Conservation (phyloP, 2,113 vertebrate species). For the Chionodraco myersi region DNA sequence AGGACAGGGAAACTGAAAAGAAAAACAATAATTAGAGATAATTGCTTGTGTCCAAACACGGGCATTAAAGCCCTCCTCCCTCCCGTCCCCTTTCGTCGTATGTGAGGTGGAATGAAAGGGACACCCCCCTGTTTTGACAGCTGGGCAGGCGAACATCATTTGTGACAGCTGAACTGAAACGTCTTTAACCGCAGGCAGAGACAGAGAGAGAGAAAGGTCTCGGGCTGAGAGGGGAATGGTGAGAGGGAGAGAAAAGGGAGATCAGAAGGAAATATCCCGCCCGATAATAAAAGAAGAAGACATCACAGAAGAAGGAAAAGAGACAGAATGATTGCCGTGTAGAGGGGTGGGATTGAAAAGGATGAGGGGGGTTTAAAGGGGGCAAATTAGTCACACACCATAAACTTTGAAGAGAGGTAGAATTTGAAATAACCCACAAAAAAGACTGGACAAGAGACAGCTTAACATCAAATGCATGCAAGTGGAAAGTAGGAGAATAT, state of each 20-base stretch:
- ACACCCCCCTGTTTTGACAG: constrained; percentile 99
- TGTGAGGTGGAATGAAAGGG: constrained; percentile 98
- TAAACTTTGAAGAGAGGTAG: constrained; percentile 72
- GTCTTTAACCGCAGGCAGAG: constrained; percentile 86
- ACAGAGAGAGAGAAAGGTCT: constrained; percentile 61
- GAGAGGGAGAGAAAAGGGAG: constrained; percentile 41
- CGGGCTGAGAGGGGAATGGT: constrained; percentile 44
- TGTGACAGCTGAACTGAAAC: constrained; percentile 94
- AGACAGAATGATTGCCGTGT: constrained; percentile 46
- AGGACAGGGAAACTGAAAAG: constrained; percentile 98
- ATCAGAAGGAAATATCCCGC: constrained; percentile 57
- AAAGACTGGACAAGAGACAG: constrained; percentile 26
- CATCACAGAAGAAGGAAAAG: constrained; percentile 42
- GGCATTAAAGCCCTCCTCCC: constrained; percentile 92
- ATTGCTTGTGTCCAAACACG: constrained; percentile 99
- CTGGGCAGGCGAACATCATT: constrained; percentile 96
- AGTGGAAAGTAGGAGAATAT: constrained; percentile 62
- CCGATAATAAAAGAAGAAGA: constrained; percentile 54
- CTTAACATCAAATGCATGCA: constrained; percentile 49
- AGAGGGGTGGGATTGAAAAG: constrained; percentile 49
- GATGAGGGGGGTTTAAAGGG: constrained; percentile 61
- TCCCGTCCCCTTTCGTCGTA: constrained; percentile 88
- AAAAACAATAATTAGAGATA: constrained; percentile 99
- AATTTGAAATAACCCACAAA: constrained; percentile 60
- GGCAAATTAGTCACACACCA: constrained; percentile 71